Evolutionary conservation across 53 echinoderm and acorn worm genomes (phyloP), one percentile per base, ranked within the genome.

Genomic region (Zoroaster sp.): DNA sequence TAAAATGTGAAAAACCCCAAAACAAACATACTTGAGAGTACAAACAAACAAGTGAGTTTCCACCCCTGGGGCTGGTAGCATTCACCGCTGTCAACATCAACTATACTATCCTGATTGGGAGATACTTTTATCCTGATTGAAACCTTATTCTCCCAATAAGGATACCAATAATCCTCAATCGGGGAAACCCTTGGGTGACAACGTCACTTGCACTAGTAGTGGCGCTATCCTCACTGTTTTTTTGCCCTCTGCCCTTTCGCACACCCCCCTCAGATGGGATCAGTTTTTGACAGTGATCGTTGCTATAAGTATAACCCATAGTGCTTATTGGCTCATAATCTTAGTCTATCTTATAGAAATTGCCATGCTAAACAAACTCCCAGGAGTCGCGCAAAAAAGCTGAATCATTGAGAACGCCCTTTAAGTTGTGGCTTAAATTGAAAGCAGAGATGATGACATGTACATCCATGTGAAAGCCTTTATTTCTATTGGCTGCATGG

Each of bases 381-480:
- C 54, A 20, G 2, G 35, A 17, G 10, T 11, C 17, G 23, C 5
- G 17, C 52, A 12, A 78, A 78, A 63, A 37, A 12, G 76, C 76
- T 78, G 78, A 78, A n/a, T 78, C 78, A 63, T 54, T 63, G 18
- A 17, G n/a, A 35, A 40, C 51, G 35, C 78, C 40, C 78, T 78
- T 38, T 55, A 78, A 78, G 23, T 53, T 53, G 63, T 20, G 78
- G 59, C 63, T 78, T 55, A 78, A n/a, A n/a, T n/a, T n/a, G n/a
- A n/a, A n/a, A n/a, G n/a, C n/a, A n/a, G n/a, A n/a, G n/a, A n/a
- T n/a, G n/a, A 53, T 36, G 20, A 59, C 54, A 35, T 33, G 78
- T 78, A 55, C 33, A 77, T 55, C 35, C 37, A 52, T 36, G 52
- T 35, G 52, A 52, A 78, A n/a, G 53, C 35, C 53, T 13, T 53